Conservation (phyloP, 2,888 invertebrate genomes). For the Notocelia uddmanniana region DNA sequence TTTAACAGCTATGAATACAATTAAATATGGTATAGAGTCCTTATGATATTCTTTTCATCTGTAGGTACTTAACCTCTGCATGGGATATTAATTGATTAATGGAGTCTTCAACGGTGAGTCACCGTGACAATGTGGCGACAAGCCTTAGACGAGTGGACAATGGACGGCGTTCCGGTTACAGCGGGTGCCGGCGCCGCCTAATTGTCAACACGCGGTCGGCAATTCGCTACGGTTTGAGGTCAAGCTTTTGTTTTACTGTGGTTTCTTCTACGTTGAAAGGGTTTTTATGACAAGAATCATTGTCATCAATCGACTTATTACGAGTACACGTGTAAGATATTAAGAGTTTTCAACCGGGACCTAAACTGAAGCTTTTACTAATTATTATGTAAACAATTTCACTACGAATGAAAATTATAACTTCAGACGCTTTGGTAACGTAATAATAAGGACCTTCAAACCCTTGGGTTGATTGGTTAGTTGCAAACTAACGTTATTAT, state of each 20-base stretch:
- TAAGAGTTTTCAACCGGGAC: no score
- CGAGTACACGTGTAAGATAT: no score
- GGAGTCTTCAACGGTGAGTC: conserved; percentile 27
- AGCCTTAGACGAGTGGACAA: conserved; percentile 28
- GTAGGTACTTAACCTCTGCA: background rate
- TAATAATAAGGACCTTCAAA: background rate
- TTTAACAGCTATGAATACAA: no score
- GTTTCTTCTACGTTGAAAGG: background rate
- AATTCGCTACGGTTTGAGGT: conserved; percentile 12
- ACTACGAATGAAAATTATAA: no score
- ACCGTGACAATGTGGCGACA: conserved; percentile 5
- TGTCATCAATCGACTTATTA: no score
- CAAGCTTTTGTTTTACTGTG: conserved; percentile 22
- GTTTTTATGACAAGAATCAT: background rate
- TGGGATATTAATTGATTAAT: conserved; percentile 13
- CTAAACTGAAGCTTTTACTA: no score
- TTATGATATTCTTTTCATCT: background rate
- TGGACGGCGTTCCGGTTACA: conserved; percentile 46
- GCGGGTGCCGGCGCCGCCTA: conserved; percentile 51
- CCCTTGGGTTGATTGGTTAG: conserved; percentile 18
- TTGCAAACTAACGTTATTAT: conserved; percentile 2
- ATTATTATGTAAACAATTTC: no score
- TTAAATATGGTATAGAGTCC: no score
- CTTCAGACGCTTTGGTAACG: no score
- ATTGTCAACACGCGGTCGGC: conserved; percentile 14